A percentile compares a stretch with the other conserved stretches of the same genome.
Conservation (phyloP, 2,797 vertebrate species). For the Danio kyathit region DNA sequence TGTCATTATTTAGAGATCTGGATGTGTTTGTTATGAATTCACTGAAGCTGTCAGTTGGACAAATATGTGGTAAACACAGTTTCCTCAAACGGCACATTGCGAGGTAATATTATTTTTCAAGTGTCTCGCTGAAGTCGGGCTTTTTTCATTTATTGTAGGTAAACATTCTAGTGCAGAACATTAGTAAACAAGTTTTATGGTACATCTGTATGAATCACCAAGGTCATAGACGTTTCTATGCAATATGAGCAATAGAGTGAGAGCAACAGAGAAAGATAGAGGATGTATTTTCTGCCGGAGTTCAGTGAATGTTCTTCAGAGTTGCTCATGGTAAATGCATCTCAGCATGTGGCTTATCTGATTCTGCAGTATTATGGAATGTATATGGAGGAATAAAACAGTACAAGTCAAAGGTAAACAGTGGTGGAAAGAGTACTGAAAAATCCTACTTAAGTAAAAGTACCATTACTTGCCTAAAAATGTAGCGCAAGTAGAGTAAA, state of each 20-base stretch:
- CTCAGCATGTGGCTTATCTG: conserved; percentile 36
- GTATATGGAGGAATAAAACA: conserved; percentile 12
- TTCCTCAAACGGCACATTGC: neutral
- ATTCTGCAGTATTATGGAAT: neutral
- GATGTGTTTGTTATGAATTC: conserved; percentile 24
- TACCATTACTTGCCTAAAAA: too few relatives aligned
- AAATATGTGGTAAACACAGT: conserved; percentile 12
- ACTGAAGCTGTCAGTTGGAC: conserved; percentile 8
- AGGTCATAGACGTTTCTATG: conserved; percentile 17
- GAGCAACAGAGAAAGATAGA: neutral
- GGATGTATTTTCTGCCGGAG: conserved; percentile 5
- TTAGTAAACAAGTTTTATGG: conserved; percentile 21
- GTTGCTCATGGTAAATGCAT: conserved; percentile 15
- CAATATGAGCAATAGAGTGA: conserved; percentile 19
- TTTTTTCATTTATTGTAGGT: neutral
- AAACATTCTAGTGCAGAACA: conserved; percentile 1
- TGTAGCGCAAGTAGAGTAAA: too few relatives aligned
- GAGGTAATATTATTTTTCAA: conserved; percentile 23
- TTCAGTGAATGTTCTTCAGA: conserved; percentile 1
- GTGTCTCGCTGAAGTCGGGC: neutral
- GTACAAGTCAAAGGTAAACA: conserved; percentile 24
- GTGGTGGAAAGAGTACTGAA: too few relatives aligned
- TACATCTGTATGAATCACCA: conserved; percentile 13
- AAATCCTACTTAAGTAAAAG: too few relatives aligned
- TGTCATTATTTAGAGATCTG: neutral